These are phyloP conservation scores for Acanthurus tractus DNA, from an alignment of 2,797 vertebrate genomes.

Conservation along the genomic window DNA sequence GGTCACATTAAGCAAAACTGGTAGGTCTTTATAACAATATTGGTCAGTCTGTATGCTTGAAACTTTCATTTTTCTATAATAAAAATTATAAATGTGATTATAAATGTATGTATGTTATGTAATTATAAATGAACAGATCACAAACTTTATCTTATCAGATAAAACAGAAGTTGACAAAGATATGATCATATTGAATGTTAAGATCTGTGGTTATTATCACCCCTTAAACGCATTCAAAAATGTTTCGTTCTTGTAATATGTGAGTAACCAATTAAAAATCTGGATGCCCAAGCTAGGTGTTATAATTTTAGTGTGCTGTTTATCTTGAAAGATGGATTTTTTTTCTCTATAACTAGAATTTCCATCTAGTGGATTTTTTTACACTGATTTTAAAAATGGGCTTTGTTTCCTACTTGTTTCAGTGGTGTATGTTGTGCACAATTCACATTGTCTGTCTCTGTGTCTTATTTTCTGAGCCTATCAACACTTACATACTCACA, in stretches of 20 bases:
- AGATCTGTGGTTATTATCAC: no score
- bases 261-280: constrained; percentile 7
- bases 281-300: not conserved
- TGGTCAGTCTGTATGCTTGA: no score
- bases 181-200: no score
- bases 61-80: no score
- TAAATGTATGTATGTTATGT: no score
- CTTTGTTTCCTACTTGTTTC: constrained; percentile 16
- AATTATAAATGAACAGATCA: no score
- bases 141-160: no score
- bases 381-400: constrained; percentile 18
- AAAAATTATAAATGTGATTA: no score
- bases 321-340: constrained; percentile 12
- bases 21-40: no score
- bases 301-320: constrained; percentile 8
- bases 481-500: constrained; percentile 28
- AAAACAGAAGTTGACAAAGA: no score
- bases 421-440: not conserved
- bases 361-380: constrained; percentile 3
- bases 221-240: not conserved
- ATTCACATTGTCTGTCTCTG: constrained; percentile 25
- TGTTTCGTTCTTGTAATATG: not conserved
- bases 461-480: constrained; percentile 27
- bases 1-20: no score
- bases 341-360: constrained; percentile 9